Base-by-base conservation (phyloP, 2,113 vertebrate genomes). In the Carollia perspicillata region DNA sequence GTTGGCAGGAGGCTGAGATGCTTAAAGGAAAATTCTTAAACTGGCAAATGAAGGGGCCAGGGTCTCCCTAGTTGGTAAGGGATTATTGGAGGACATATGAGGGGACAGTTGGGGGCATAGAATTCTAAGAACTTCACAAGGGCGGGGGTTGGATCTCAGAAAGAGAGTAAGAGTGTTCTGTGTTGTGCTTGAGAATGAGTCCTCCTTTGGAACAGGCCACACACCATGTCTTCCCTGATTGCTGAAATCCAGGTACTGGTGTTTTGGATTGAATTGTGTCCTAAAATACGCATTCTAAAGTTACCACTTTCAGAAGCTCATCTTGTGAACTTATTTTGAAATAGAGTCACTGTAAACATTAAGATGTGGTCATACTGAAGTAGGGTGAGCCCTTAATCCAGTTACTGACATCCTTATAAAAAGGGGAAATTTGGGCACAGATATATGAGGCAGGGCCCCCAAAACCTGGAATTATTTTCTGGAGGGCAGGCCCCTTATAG, bases 21-120 rank as follows among this genome's bases (percentile, higher is more conserved):
- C 93, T 97, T 97, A 33, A 0, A 93, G 0, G 96, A 97, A 98
- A 98, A 98, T 97, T 93, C 94, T 96, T 95, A 63, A 6, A 58
- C 93, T 96, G 96, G 90, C 66, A 96, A 94, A 90, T 75, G 90
- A 78, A 95, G 69, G 3, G 44, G 72, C 81, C 44, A 92, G 80
- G 92, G 85, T 55, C 84, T 94, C 40, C 17, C 60, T 66, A 17
- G 30, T 83, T 93, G 79, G 83, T 60, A 95, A 93, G 37, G 91
- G 87, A 71, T 84, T 69, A 55, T 55, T 93, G 89, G 93, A 97
- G 71, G 68, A 95, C 86, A 84, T 75, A 86, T 53, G 58, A 88
- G 88, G 51, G 55, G 35, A 37, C 7, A 2, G 1, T 2, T 30
- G 65, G 37, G 84, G 69, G 28, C 81, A 72, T 20, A 75, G 37